Evolutionary conservation across 2,113 vertebrate species (phyloP), one percentile per base, ranked within the genome.

Genomic region (Steatornis caripensis): DNA sequence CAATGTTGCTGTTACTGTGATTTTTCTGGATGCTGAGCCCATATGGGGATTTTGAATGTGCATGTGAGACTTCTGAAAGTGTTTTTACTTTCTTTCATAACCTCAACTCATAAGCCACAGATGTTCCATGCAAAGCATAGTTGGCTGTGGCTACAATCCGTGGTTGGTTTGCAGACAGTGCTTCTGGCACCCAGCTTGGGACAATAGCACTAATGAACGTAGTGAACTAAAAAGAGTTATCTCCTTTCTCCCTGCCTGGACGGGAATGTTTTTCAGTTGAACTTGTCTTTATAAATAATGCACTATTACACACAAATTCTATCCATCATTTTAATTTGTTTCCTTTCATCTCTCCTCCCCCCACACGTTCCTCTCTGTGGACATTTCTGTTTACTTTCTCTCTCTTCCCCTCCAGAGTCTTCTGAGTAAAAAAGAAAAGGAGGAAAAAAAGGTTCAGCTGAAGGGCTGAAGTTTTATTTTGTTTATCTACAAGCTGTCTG

Each of bases 271-370:
- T 96, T 96, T 94, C 92, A 91, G 61, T 82, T 90, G 92, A 96
- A 91, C 60, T 91, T 95, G 93, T 93, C 89, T 89, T 96, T 90
- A 96, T 97, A 97, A 97, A 96, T 97, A 97, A 96, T 96, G 83
- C 55, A 93, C 84, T 77, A 75, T 93, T 93, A 84, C 53, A 81
- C 81, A 89, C 57, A 65, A 84, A 92, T 93, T 84, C 82, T 95
- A 86, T 96, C 89, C 55, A 92, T 95, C 92, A 91, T 94, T 93
- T 95, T 89, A 93, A 96, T 96, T 96, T 96, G 89, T 89, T 89
- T 95, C 86, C 65, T 78, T 94, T 91, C 72, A 20, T 54, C 41
- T 76, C 36, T 74, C 30, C 45, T 90, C 39, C 49, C 64, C 30
- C 22, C 24, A 8, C 32, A 65, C 43, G 64, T 79, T 95, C 48